Evolutionary conservation across 2,888 invertebrate genomes (phyloP), one percentile per base, ranked within the genome.

Genomic region (Philaethria dido): DNA sequence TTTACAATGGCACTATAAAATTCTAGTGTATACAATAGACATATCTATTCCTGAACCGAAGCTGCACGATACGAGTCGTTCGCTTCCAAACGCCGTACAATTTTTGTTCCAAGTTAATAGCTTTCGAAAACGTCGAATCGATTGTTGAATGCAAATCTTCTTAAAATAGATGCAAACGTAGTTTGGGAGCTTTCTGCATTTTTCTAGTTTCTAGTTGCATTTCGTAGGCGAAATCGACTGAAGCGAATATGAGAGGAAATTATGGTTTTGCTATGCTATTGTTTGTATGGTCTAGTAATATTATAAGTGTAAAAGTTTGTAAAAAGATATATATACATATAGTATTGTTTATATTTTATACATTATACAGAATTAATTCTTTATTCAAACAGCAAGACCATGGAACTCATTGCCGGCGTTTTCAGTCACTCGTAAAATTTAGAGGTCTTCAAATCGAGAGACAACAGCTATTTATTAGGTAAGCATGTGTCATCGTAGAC

Each of bases 91-190:
- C 22, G 42, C 42, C 39, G 57, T n/a, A 57, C 42, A 42, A 39
- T 42, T 57, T 57, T 42, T 42, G 42, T n/a, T 42, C 22, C 22
- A 42, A 22, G n/a, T 57, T 55, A 55, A 61, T 61, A 61, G 42
- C 42, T 44, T 62, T 52, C 62, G 52, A 62, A 62, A 62, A 62
- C 44, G 42, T 29, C 29, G 44, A 44, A 29, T 29, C 44, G 33
- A 63, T 44, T 44, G 47, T 54, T 44, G 42, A 62, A 62, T 62
- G n/a, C 54, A 54, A 54, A 50, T 63, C 20, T 44, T 44, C 11
- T 48, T 42, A 63, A 44, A 57, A 39, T 22, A 57, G 57, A 42
- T 14, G 22, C 57, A 22, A 57, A 42, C 42, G 39, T 42, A 57
- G 57, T n/a, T 42, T 42, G 57, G 39, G 42, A 22, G 22, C 20